Evolutionary conservation across 2,888 invertebrate species (phyloP), one percentile per base, ranked within the genome.

Genomic region (Rambutsinella grinnellia): DNA sequence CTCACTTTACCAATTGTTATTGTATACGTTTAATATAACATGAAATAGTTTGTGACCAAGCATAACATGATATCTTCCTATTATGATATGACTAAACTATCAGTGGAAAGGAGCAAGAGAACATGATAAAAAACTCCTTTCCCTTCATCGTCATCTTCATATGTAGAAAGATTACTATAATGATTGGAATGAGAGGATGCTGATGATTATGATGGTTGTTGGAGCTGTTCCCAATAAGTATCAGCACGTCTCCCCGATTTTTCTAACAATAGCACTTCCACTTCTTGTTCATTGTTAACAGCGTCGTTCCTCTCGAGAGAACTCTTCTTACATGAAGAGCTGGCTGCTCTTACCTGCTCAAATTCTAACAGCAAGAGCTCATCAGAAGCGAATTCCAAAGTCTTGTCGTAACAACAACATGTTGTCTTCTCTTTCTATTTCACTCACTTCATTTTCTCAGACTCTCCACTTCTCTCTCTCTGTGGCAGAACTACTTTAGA

Each of bases 351-450:
- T 53, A 46, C 53, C 27, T 72, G 72, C 66, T 53, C 65, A 72
- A 58, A 47, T 65, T 65, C 26, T 54, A 60, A 61, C 44, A 65
- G 60, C 47, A 62, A 44, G 54, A 61, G 24, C 71, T 62, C 51
- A 21, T 61, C 61, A 57, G 19, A 56, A 67, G 58, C 68, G 67
- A 67, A 75, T 75, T 75, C 75, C 68, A 68, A 68, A 54, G 62
- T 23, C 53, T 36, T 75, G 75, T 75, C 65, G 58, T 53, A 71
- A 61, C 28, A 60, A 60, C 58, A 58, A 54, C 61, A 57, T 54
- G 49, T 49, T 21, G 13, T 19, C 53, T 53, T 53, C 19, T 13
- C 49, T 49, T 17, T 49, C 19, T 17, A 5, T 49, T 17, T 49
- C 49, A 10, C 49, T 49, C 19, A n/a, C n/a, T n/a, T n/a, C n/a